phyloP scores from a whole-genome alignment of 1,140 invertebrate genomes.

The Sesamia nonagrioides region DNA sequence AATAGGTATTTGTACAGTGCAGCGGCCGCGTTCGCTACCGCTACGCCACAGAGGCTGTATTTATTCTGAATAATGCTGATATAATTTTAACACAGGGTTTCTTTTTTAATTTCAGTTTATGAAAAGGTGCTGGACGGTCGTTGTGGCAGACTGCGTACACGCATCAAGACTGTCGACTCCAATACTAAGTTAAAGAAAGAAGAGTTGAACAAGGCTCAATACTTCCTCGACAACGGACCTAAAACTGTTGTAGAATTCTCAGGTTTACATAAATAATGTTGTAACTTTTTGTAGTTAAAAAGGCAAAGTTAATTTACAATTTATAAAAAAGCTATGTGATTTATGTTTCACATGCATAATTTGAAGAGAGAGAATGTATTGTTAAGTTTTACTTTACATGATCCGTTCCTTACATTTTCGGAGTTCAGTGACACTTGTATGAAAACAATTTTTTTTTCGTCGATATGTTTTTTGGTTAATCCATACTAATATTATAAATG shows the following conservation, averaged over 20 bases:
- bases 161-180: conserved; percentile 73
- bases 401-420: too few species aligned
- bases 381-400: too few species aligned
- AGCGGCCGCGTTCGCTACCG: too few species aligned
- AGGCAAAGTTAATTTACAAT: background rate
- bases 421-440: too few species aligned
- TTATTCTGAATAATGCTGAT: background rate
- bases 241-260: conserved; percentile 75
- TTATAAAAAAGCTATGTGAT: background rate
- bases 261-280: conserved; percentile 35
- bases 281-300: background rate
- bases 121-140: conserved; percentile 78
- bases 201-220: conserved; percentile 77
- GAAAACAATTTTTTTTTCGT: too few species aligned
- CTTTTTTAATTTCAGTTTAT: conserved; percentile 71
- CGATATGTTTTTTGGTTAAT: too few species aligned
- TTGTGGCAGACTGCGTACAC: conserved; percentile 76
- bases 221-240: conserved; percentile 69
- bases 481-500: too few species aligned
- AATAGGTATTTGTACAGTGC: too few species aligned
- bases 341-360: background rate
- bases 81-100: background rate
- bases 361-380: background rate
- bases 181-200: conserved; percentile 74
- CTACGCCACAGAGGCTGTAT: too few species aligned